These are phyloP conservation scores for Diglossa cyanea DNA, from an alignment of 2,797 vertebrate species.

Conservation along the genomic window DNA sequence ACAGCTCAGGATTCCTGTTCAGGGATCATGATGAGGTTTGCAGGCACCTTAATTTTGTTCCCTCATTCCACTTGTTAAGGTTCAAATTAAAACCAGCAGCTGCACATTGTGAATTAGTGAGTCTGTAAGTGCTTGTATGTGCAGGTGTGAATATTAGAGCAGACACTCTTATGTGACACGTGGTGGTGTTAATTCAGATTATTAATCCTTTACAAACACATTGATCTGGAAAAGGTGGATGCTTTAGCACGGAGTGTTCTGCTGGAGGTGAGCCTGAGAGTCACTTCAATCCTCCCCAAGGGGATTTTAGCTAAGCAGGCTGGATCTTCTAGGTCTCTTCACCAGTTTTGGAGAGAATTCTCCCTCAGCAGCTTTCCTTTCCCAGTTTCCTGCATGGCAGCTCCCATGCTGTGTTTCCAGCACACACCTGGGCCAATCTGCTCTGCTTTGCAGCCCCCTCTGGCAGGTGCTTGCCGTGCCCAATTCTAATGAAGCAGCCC, in stretches of 20 bases:
- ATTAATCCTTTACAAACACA: background rate
- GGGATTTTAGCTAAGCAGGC: background rate
- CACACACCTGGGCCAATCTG: background rate
- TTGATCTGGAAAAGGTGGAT: background rate
- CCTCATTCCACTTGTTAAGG: background rate
- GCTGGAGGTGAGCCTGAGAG: background rate
- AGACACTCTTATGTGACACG: background rate
- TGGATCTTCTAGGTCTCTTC: background rate
- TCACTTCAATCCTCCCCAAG: background rate
- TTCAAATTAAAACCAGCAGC: background rate
- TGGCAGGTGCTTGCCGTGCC: background rate
- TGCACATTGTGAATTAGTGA: background rate
- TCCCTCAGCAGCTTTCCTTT: background rate
- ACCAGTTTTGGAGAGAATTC: background rate
- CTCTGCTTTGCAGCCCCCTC: background rate
- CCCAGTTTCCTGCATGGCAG: background rate
- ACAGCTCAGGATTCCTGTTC: background rate
- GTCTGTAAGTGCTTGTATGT: background rate
- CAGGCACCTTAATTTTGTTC: background rate
- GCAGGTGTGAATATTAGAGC: background rate
- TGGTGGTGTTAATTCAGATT: constrained; percentile 2
- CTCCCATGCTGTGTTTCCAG: background rate
- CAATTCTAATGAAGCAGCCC: background rate
- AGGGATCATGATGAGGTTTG: background rate
- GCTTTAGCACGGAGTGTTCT: background rate